These are phyloP conservation scores for Microchirus variegatus DNA, from an alignment of 2,797 vertebrate species.

Conservation along the genomic window DNA sequence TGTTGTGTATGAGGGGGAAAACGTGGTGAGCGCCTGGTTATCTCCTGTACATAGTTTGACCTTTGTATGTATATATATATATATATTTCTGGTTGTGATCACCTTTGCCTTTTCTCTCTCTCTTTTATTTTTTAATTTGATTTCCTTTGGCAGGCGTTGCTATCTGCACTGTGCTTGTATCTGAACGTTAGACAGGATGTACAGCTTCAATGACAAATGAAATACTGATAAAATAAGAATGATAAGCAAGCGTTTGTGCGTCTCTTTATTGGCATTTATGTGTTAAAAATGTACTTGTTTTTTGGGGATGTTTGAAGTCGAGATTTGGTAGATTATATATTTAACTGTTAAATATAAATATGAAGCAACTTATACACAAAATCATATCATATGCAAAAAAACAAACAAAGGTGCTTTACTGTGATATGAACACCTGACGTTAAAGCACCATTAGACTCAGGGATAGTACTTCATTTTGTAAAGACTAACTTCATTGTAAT, in stretches of 20 bases:
- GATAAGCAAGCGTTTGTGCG: slow-evolving; percentile 35
- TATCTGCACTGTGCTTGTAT: slow-evolving; percentile 84
- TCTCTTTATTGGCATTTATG: slow-evolving; percentile 51
- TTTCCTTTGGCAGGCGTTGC: slow-evolving; percentile 80
- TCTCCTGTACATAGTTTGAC: slow-evolving; percentile 82
- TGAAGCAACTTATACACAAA: slow-evolving; percentile 62
- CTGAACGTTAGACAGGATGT: slow-evolving; percentile 82
- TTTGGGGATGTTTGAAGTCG: slow-evolving; percentile 6
- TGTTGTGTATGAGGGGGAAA: slow-evolving; percentile 69
- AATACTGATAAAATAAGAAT: slow-evolving; percentile 86
- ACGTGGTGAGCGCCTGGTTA: slow-evolving; percentile 60
- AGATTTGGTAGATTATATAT: slow-evolving; percentile 17
- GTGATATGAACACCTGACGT: slow-evolving; percentile 1
- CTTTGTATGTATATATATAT: slow-evolving; percentile 73
- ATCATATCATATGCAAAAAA: not conserved
- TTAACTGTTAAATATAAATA: slow-evolving; percentile 67
- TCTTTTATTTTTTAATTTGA: slow-evolving; percentile 51
- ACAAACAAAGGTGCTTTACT: slow-evolving; percentile 24
- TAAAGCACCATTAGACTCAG: slow-evolving; percentile 53
- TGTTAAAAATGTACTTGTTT: not conserved
- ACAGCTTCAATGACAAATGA: slow-evolving; percentile 80
- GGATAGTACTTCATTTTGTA: slow-evolving; percentile 48
- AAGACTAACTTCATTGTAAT: slow-evolving; percentile 31
- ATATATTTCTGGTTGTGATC: slow-evolving; percentile 80
- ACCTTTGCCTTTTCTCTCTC: slow-evolving; percentile 77